phyloP scores from a whole-genome alignment of 1,140 invertebrate species.

The Tribolium madens region DNA sequence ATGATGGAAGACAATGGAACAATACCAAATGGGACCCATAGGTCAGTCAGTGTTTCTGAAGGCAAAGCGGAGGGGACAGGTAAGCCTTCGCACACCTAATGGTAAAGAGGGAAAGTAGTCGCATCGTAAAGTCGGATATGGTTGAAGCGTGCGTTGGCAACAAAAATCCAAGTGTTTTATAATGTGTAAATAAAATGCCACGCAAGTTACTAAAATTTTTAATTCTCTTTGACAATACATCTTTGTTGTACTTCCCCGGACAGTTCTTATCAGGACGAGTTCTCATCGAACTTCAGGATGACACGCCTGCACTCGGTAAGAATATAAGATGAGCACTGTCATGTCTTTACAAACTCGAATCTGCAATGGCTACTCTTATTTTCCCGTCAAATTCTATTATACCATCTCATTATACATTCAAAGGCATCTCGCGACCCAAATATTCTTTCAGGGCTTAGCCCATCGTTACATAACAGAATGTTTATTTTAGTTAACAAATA shows the following conservation, averaged over 20 bases:
- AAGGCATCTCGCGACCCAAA: slow-evolving; percentile 28
- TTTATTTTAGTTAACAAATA: slow-evolving; percentile 20
- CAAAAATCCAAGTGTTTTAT: slow-evolving; percentile 3
- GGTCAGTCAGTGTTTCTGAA: slow-evolving; percentile 29
- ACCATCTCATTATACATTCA: slow-evolving; percentile 40
- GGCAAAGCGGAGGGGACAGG: slow-evolving; percentile 23
- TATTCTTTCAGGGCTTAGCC: slow-evolving; percentile 13
- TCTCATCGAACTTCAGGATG: slow-evolving; percentile 91
- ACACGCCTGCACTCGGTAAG: slow-evolving; percentile 88
- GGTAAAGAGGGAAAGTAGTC: slow-evolving; percentile 52
- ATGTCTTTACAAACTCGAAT: slow-evolving; percentile 42
- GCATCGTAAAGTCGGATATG: slow-evolving; percentile 47
- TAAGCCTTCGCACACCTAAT: slow-evolving; percentile 41
- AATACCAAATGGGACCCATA: background rate
- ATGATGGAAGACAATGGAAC: background rate
- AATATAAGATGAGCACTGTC: slow-evolving; percentile 51
- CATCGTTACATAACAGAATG: slow-evolving; percentile 21
- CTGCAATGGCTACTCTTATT: slow-evolving; percentile 38
- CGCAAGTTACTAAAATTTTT: slow-evolving; percentile 92
- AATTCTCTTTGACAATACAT: slow-evolving; percentile 94
- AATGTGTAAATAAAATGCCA: slow-evolving; percentile 72
- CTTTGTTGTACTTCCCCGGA: slow-evolving; percentile 91
- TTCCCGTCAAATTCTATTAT: slow-evolving; percentile 40
- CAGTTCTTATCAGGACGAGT: slow-evolving; percentile 92
- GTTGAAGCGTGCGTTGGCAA: slow-evolving; percentile 42